Evolutionary conservation across 1,140 invertebrate genomes (phyloP), one percentile per base, ranked within the genome.

Genomic region (Sweltsa coloradensis): DNA sequence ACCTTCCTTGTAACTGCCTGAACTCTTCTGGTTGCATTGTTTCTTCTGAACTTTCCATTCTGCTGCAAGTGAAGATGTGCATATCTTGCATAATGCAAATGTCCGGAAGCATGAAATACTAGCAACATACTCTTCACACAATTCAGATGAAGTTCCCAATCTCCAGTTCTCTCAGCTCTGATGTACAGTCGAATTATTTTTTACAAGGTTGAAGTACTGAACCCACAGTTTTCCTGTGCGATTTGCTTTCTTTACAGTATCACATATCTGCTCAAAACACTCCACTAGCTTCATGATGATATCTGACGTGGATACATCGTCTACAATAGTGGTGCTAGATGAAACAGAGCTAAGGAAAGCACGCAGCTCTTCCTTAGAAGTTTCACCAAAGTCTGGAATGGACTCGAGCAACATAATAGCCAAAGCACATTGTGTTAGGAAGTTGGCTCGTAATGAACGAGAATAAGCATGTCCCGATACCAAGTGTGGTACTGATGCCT

Each of bases 61-160:
- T 67, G 51, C 60, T 68, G 63, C 9, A 71, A 41, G 54, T 70
- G 70, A 14, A 68, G 40, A 27, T 63, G 59, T 26, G 53, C 53
- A 39, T 61, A 65, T 59, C 71, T 73, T 7, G 65, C 61, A 54
- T 69, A 69, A 23, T 59, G 43, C 50, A 62, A 63, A 53, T 71
- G 60, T 11, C 60, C 62, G 44, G 56, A 51, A 22, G 67, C 64
- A 47, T 66, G 63, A 49, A 69, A 65, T 51, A 62, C 66, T 45
- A 62, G 65, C 27, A 69, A 53, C 64, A 71, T 71, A 54, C 53
- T 52, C 53, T 63, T 23, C 36, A 64, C 48, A 37, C 50, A 14
- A 36, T 60, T 57, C 31, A 66, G 57, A 57, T 67, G 63, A 42
- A 57, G 54, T 54, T 61, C 36, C 64, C 62, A 66, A 57, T 67